These are phyloP conservation scores for Venturia canescens DNA, from an alignment of 1,140 invertebrate genomes.

Conservation along the genomic window DNA sequence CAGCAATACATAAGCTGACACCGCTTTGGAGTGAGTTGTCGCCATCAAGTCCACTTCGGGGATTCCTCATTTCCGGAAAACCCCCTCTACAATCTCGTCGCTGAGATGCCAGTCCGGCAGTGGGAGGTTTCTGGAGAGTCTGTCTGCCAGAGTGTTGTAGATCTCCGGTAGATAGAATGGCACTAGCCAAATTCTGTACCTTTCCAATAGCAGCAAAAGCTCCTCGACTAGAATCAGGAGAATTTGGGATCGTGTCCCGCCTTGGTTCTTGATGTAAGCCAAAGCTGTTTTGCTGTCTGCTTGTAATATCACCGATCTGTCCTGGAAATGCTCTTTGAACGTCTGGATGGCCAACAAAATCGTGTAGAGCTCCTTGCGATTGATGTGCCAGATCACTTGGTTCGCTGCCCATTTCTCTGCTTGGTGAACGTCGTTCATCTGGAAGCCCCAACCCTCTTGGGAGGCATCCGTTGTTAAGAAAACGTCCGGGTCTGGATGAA, in stretches of 20 bases:
- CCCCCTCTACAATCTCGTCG: slow-evolving; percentile 19
- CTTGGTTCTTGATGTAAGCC: slow-evolving; percentile 57
- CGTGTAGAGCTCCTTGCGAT: slow-evolving; percentile 63
- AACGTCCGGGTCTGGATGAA: slow-evolving; percentile 48
- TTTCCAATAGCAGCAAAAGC: slow-evolving; percentile 45
- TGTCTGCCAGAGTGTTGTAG: slow-evolving; percentile 57
- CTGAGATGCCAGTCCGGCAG: slow-evolving; percentile 54
- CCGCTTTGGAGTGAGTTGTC: slow-evolving; percentile 43
- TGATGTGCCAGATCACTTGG: slow-evolving; percentile 60
- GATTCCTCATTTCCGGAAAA: slow-evolving; percentile 50
- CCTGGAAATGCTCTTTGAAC: slow-evolving; percentile 39
- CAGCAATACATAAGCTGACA: slow-evolving; percentile 45
- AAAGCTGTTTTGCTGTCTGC: slow-evolving; percentile 67
- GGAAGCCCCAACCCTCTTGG: slow-evolving; percentile 61
- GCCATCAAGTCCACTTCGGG: slow-evolving; percentile 54
- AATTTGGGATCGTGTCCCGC: slow-evolving; percentile 51
- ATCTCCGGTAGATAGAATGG: slow-evolving; percentile 54
- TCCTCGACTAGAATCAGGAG: slow-evolving; percentile 42
- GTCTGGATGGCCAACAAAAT: slow-evolving; percentile 58
- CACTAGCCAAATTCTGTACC: slow-evolving; percentile 36
- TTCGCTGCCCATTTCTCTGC: slow-evolving; percentile 54
- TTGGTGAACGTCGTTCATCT: slow-evolving; percentile 52
- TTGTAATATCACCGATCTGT: slow-evolving; percentile 59
- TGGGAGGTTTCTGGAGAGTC: slow-evolving; percentile 47
- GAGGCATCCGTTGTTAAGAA: slow-evolving; percentile 66